Conservation (phyloP, 2,888 invertebrate species). For the Biston stratarius region DNA sequence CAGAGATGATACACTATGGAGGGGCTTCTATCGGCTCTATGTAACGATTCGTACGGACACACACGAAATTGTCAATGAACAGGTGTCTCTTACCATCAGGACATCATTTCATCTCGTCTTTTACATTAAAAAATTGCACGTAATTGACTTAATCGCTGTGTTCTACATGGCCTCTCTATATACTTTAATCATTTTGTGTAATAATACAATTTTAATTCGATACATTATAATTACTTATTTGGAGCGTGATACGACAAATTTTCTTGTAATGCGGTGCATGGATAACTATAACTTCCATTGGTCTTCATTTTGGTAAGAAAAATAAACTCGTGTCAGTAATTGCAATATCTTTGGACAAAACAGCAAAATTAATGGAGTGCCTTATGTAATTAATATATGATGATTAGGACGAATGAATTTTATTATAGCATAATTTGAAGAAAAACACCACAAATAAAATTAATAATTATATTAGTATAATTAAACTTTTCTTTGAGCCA, state of each 20-base stretch:
- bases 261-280: constrained; percentile 65
- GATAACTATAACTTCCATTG: constrained; percentile 74
- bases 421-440: constrained; percentile 85
- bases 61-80: too few relatives aligned
- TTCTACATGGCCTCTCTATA: too few relatives aligned
- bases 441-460: constrained; percentile 80
- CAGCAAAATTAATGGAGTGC: constrained; percentile 86
- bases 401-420: constrained; percentile 83
- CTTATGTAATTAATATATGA: constrained; percentile 86
- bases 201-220: too few relatives aligned
- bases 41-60: too few relatives aligned
- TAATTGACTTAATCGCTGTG: too few relatives aligned
- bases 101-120: too few relatives aligned
- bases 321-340: constrained; percentile 67
- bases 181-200: too few relatives aligned
- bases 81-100: too few relatives aligned
- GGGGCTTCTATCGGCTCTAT: too few relatives aligned
- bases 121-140: too few relatives aligned
- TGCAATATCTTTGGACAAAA: constrained; percentile 78
- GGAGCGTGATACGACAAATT: constrained; percentile 57
- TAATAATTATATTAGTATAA: constrained; percentile 74
- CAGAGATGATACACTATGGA: too few relatives aligned
- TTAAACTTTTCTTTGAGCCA: constrained; percentile 69
- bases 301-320: constrained; percentile 77
- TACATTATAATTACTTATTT: constrained; percentile 43